phyloP scores from a whole-genome alignment of 1,140 invertebrate genomes.

The Marisa cornuarietis region DNA sequence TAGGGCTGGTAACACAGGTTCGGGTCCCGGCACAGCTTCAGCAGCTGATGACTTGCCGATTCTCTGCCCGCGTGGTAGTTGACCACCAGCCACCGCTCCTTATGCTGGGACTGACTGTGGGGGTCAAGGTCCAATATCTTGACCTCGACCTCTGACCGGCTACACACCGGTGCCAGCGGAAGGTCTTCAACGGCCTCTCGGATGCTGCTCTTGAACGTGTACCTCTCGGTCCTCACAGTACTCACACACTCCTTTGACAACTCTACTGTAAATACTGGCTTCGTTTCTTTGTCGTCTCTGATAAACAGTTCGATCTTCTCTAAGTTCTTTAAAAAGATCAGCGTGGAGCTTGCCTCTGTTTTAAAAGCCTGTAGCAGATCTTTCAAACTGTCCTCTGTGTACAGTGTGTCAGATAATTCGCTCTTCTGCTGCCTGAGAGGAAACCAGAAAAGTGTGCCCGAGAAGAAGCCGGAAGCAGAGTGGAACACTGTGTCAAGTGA shows the following conservation, averaged over 20 bases:
- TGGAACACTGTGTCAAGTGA: constrained; percentile 8
- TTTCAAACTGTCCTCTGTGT: constrained; percentile 32
- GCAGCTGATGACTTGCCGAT: background rate
- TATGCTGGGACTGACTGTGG: background rate
- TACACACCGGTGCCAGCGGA: background rate
- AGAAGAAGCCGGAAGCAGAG: constrained; percentile 25
- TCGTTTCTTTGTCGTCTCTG: constrained; percentile 4
- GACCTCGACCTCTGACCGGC: background rate
- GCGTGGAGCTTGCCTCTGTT: constrained; percentile 29
- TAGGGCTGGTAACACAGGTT: constrained; percentile 15
- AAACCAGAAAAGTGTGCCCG: constrained; percentile 54
- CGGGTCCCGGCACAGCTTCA: constrained; percentile 5
- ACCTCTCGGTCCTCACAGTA: background rate
- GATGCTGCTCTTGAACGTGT: background rate
- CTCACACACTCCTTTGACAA: background rate
- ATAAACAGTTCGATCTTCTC: constrained; percentile 10
- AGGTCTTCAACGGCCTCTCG: background rate
- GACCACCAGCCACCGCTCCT: constrained; percentile 19
- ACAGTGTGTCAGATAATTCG: constrained; percentile 34
- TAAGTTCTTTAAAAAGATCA: constrained; percentile 45
- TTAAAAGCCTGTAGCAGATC: constrained; percentile 40
- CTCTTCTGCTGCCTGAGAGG: constrained; percentile 37
- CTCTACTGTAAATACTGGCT: background rate
- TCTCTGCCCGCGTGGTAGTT: constrained; percentile 20
- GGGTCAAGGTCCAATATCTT: background rate